phyloP scores from a whole-genome alignment of 2,113 vertebrate species.

The Hippocampus guttulatus region DNA sequence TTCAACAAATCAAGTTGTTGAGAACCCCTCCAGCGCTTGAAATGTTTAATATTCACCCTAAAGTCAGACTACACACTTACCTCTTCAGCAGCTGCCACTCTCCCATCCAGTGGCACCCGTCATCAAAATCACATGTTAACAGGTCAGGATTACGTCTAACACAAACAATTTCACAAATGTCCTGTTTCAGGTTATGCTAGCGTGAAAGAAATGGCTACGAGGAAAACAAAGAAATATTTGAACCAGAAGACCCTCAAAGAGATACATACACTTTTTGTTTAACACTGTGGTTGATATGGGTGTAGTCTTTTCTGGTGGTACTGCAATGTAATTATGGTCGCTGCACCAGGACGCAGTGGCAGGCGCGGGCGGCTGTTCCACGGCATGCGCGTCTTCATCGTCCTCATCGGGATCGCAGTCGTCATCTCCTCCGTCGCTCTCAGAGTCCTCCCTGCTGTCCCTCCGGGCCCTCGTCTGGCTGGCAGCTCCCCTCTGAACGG shows the following conservation, averaged over 20 bases:
- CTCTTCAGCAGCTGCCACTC: slow-evolving; percentile 45
- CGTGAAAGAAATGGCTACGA: slow-evolving; percentile 41
- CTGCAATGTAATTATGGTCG: slow-evolving; percentile 99
- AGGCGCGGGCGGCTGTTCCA: slow-evolving; percentile 72
- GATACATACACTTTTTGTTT: slow-evolving; percentile 99
- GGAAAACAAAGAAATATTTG: slow-evolving; percentile 38
- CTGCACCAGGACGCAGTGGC: slow-evolving; percentile 93
- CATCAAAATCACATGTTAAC: slow-evolving; percentile 32
- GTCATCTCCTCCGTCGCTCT: slow-evolving; percentile 60
- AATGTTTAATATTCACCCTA: slow-evolving; percentile 55
- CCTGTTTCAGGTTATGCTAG: slow-evolving; percentile 34
- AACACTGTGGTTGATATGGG: slow-evolving; percentile 89
- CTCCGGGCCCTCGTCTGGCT: slow-evolving; percentile 67
- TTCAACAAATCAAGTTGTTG: slow-evolving; percentile 3
- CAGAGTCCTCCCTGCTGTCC: slow-evolving; percentile 67
- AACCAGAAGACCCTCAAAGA: slow-evolving; percentile 77
- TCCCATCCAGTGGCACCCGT: slow-evolving; percentile 38
- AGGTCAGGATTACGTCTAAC: slow-evolving; percentile 24
- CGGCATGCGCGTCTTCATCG: slow-evolving; percentile 71
- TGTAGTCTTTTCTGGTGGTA: slow-evolving; percentile 95
- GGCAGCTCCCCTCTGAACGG: slow-evolving; percentile 64
- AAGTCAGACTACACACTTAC: slow-evolving; percentile 55
- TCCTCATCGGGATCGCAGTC: slow-evolving; percentile 54
- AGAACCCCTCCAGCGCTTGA: slow-evolving; percentile 7
- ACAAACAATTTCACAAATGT: slow-evolving; percentile 31